Conservation (phyloP, 2,113 vertebrate species). For the Saccopteryx bilineata region DNA sequence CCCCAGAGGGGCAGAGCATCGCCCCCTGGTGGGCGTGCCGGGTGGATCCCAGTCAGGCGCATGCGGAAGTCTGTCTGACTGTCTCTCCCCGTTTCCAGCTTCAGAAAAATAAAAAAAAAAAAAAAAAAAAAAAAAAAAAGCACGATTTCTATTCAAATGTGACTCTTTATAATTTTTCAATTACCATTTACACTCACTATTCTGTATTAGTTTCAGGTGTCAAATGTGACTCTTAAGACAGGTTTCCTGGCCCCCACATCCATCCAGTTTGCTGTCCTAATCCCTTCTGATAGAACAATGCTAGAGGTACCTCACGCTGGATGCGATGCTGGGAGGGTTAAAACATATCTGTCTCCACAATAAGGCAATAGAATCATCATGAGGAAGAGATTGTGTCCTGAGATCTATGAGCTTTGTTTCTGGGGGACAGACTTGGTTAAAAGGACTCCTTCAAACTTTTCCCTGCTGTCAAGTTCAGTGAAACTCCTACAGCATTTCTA, state of each 20-base stretch:
- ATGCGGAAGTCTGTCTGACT: too few species aligned
- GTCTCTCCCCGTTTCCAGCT: too few species aligned
- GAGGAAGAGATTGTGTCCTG: not conserved
- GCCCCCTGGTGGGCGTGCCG: too few species aligned
- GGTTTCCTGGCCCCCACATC: not conserved
- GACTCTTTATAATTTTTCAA: not conserved
- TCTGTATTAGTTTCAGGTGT: not conserved
- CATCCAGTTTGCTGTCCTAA: not conserved
- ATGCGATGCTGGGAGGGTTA: not conserved
- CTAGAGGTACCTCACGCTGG: not conserved
- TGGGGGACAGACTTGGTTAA: slow-evolving; percentile 14
- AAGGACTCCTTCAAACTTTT: slow-evolving; percentile 56
- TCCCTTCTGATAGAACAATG: slow-evolving; percentile 22
- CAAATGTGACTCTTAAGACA: not conserved
- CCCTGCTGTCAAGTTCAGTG: slow-evolving; percentile 49
- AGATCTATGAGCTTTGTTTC: slow-evolving; percentile 27
- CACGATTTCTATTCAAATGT: not conserved
- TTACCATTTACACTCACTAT: not conserved
- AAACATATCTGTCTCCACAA: slow-evolving; percentile 7
- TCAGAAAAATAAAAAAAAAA: too few species aligned
- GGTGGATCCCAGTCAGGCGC: too few species aligned
- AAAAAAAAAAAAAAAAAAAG: too few species aligned
- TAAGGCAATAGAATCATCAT: not conserved
- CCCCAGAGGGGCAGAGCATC: too few species aligned
- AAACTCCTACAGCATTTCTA: slow-evolving; percentile 55